Base-by-base conservation (phyloP, 2,888 invertebrate genomes). In the Trachelus troglodyta region DNA sequence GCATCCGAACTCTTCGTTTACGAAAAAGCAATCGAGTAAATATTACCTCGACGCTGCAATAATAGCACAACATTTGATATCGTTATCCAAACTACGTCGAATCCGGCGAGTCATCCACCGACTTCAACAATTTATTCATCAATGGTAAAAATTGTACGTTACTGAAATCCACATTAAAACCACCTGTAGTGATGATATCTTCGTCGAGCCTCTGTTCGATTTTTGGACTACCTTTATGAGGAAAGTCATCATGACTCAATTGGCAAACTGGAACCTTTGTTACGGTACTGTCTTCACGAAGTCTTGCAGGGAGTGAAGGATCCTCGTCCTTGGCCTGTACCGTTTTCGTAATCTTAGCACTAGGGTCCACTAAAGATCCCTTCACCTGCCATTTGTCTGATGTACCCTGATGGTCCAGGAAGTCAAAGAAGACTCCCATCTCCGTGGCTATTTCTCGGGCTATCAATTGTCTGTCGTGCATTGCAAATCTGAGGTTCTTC, bases 371-470 rank as follows among this genome's bases (percentile, higher is more conserved):
- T 79, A 77, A 80, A 73, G 75, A 81, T 34, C 78, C 84, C 69
- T 84, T 82, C 35, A 82, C 79, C 31, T 78, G 75, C 85, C 88
- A 88, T n/a, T 87, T 86, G 33, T 86, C 87, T 0, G 87, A 84
- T 6, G 83, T 86, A 4, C 85, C 87, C 6, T 85, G 82, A 56
- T 91, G 89, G 34, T 91, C 90, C 1, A 91, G 84, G 76, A 91
- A 91, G 75, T 91, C 91, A 34, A 91, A 91, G 77, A 91, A 90
- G 0, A 91, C 87, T 0, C 90, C 89, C 6, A 92, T 84, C 77
- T 92, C 92, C 6, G 90, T 91, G 1, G 90, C 90, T 0, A 91
- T 91, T 80, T 91, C 91, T 0, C 91, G 87, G 4, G 88, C 90
- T 71, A 92, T 91, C 0, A 91, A 79, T 69, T 92, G 91, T 31